Base-by-base conservation (phyloP, 2,113 vertebrate species). In the Petromus typicus region DNA sequence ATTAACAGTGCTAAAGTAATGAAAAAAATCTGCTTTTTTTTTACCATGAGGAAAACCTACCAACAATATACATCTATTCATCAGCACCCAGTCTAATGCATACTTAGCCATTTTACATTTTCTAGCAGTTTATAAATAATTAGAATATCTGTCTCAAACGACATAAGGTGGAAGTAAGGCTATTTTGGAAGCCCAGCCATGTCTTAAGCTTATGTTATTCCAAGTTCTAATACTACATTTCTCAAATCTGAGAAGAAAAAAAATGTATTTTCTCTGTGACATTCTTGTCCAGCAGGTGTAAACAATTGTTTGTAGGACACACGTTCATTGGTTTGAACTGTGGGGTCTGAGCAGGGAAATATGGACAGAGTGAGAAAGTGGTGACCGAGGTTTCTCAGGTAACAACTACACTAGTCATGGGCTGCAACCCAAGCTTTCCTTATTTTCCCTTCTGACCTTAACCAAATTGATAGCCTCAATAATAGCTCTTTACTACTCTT, bases 1-100 rank as follows among this genome's bases (percentile, higher is more conserved):
- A 97, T 95, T 83, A 95, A 90, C 59, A 76, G 7, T 82, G 51
- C 45, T 93, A 90, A 91, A 71, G 45, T 71, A 95, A 95, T 69
- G 73, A 95, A 93, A 92, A 86, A 43, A 0, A 18, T 95, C 94
- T 93, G 64, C 25, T 90, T 88, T 92, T 80, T 48, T 30, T 48
- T 48, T 71, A 78, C 54, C 59, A 63, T 80, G 22, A 90, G 54
- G 16, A 93, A 91, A 93, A 83, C 13, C 14, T 18, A 82, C 43
- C 93, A 88, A 92, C 54, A 82, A 57, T 79, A 81, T 79, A 61
- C 32, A 86, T 32, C 23, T 94, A 51, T 48, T 67, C 94, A 51
- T 76, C 76, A 86, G 84, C 10, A 76, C 14, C 11, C 63, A 83
- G 25, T 5, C 13, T 81, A 64, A 48, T 71, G 30, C 7, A 7